phyloP scores from a whole-genome alignment of 1,140 invertebrate genomes.

The Streblospio benedicti region DNA sequence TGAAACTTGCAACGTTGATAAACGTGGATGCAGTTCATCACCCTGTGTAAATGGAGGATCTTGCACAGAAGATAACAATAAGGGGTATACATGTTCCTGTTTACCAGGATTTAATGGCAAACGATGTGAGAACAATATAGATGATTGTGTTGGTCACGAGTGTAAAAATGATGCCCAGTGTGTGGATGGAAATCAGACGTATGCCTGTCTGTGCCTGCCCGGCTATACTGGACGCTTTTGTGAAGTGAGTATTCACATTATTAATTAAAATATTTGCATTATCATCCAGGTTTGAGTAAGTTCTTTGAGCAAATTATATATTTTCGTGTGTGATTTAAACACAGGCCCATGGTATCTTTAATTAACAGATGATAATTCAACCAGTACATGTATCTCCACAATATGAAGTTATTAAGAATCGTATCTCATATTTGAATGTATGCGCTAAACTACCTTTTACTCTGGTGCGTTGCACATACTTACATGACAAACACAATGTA shows the following conservation, averaged over 20 bases:
- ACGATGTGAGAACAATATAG: constrained; percentile 9
- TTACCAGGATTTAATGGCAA: constrained; percentile 73
- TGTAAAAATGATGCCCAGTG: constrained; percentile 35
- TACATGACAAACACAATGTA: no score
- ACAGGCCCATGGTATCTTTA: not conserved
- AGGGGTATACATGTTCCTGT: constrained; percentile 77
- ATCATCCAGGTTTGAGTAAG: no score
- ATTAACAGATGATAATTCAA: no score
- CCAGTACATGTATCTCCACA: no score
- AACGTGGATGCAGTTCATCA: constrained; percentile 6
- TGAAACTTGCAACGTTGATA: constrained; percentile 10
- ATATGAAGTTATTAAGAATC: no score
- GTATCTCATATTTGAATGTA: no score
- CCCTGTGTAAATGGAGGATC: constrained; percentile 10
- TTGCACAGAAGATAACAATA: constrained; percentile 1
- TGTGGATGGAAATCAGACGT: constrained; percentile 18
- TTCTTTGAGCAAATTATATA: no score
- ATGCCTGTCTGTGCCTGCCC: constrained; percentile 9
- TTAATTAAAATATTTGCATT: no score
- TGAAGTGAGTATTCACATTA: constrained; percentile 16
- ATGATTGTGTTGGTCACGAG: constrained; percentile 29
- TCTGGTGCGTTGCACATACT: no score
- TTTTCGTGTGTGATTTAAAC: no score
- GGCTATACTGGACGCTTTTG: constrained; percentile 27
- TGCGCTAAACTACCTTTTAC: no score